phyloP scores from a whole-genome alignment of 2,113 vertebrate genomes.

The Choloepus hoffmanni region DNA sequence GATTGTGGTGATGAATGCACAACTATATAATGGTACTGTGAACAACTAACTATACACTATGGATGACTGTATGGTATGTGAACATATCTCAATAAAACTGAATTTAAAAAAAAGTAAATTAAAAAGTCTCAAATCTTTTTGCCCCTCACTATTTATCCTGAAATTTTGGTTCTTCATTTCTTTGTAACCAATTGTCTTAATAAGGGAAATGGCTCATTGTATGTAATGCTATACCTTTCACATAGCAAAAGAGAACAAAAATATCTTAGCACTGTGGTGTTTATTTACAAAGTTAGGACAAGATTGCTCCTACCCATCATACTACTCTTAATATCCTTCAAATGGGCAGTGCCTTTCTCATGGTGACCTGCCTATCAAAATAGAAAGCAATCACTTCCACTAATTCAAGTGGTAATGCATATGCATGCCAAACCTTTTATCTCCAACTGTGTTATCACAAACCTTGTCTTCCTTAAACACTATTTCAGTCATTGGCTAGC shows the following conservation, averaged over 20 bases:
- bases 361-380: slow-evolving; percentile 19
- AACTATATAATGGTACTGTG: no score
- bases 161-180: slow-evolving; percentile 54
- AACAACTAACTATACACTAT: no score
- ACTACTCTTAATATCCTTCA: slow-evolving; percentile 46
- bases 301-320: slow-evolving; percentile 17
- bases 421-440: slow-evolving; percentile 32
- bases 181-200: slow-evolving; percentile 31
- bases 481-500: not conserved
- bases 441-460: slow-evolving; percentile 9
- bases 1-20: no score
- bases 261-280: slow-evolving; percentile 7
- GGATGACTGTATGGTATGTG: no score
- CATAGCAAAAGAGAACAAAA: slow-evolving; percentile 17
- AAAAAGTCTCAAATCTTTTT: not conserved
- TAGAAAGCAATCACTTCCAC: slow-evolving; percentile 33
- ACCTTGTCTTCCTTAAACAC: not conserved
- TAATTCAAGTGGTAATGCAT: slow-evolving; percentile 12
- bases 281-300: slow-evolving; percentile 45
- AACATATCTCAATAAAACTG: no score
- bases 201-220: not conserved
- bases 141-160: slow-evolving; percentile 10
- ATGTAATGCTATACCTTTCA: slow-evolving; percentile 8
- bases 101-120: no score
- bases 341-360: slow-evolving; percentile 28